Conservation (phyloP, 2,797 vertebrate genomes). For the Leuciscus waleckii region DNA sequence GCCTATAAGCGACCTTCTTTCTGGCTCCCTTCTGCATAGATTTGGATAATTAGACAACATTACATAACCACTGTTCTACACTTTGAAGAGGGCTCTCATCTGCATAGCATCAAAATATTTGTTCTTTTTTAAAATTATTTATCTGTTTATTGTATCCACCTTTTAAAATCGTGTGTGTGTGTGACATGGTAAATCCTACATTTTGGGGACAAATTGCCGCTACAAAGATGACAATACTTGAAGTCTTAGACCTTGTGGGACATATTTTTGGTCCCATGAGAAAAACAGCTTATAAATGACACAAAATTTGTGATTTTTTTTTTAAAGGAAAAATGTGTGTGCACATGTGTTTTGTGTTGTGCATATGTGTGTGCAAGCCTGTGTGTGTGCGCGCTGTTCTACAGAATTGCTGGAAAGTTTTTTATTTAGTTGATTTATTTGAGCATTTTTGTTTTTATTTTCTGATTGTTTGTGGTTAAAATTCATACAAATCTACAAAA, state of each 20-base stretch:
- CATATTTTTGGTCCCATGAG: no score
- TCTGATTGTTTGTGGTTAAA: background rate
- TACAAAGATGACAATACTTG: background rate
- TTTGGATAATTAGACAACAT: constrained; percentile 67
- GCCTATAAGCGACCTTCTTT: constrained; percentile 63
- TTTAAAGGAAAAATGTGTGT: no score
- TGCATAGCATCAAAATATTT: background rate
- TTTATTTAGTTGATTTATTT: no score
- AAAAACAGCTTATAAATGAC: background rate
- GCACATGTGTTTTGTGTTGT: no score
- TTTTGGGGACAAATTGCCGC: background rate
- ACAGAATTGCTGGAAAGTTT: background rate
- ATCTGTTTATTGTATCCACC: background rate
- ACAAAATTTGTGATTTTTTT: no score
- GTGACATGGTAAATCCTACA: background rate
- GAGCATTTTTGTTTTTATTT: background rate
- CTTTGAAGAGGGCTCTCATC: background rate
- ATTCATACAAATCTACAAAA: background rate
- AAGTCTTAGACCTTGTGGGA: background rate
- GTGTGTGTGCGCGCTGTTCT: background rate
- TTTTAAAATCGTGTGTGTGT: background rate
- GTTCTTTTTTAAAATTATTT: background rate
- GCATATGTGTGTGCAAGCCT: no score
- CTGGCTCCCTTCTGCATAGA: constrained; percentile 65
- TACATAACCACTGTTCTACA: constrained; percentile 59